Base-by-base conservation (phyloP, 1,140 invertebrate species). In the Drosophila bifasciata region DNA sequence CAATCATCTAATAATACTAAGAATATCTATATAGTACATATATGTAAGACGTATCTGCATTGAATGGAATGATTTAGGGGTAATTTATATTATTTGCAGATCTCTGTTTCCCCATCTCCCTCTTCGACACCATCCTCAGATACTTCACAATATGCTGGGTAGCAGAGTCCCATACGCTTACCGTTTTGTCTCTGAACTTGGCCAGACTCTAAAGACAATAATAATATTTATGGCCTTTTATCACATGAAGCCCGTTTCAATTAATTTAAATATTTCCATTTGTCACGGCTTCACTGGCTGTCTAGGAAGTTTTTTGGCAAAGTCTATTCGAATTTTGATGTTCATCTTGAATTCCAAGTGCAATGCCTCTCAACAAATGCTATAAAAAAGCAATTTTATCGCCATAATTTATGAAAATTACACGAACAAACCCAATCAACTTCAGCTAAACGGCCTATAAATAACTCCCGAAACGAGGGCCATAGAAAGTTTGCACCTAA, bases 201-300 rank as follows among this genome's bases (percentile, higher is more conserved):
- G 46, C 59, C 71, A 19, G 62, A 8, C 66, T 56, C 68, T 69
- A 68, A 64, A 74, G 52, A 51, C 70, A 41, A 48, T 74, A 41
- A 48, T 74, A 32, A 51, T 74, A 57, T 74, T 74, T 74, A 64
- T 57, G 59, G 71, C 46, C 70, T 74, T 74, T 74, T 74, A 57
- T 50, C 70, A 74, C 32, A 41, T 45, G 41, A 45, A 62, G 51
- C 39, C 23, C 60, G 57, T 57, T 74, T 74, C 60, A 73, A 73
- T 73, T 64, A 28, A 57, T 74, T 75, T 67, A 75, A 75, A 75
- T 67, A 74, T 49, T 58, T 66, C 61, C 72, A 75, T 75, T 75
- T 75, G 55, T 75, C 72, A 75, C 41, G 23, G 43, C 62, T 66
- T 48, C 50, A 63, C 46, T 23, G 32, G 21, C 61, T 53, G 71